Percentiles rank a stretch among this genome's conserved stretches.
Conservation (phyloP, 2,113 vertebrate genomes). For the Cromileptes altivelis region DNA sequence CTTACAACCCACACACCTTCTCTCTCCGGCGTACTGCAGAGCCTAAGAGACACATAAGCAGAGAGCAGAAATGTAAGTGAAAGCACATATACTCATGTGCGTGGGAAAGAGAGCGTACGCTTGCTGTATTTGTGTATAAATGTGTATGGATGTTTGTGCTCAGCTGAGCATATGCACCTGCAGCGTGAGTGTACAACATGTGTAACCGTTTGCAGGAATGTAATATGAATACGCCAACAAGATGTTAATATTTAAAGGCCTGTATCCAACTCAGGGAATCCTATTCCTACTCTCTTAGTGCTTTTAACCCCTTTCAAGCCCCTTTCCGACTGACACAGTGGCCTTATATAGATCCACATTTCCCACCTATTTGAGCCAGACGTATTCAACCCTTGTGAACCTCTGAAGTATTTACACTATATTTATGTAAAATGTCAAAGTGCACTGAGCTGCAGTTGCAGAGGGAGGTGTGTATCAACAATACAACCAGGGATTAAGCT, state of each 20-base stretch:
- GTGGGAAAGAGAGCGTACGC: slow-evolving; percentile 38
- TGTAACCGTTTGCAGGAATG: slow-evolving; percentile 10
- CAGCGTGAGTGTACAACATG: not conserved
- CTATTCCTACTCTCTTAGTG: not conserved
- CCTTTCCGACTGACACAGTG: not conserved
- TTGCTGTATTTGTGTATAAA: slow-evolving; percentile 9
- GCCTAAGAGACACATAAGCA: slow-evolving; percentile 12
- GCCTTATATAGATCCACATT: not conserved
- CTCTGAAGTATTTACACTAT: not conserved
- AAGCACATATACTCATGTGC: slow-evolving; percentile 32
- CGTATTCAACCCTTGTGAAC: no score
- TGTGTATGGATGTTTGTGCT: slow-evolving; percentile 14
- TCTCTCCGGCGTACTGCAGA: slow-evolving; percentile 25
- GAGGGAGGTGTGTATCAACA: slow-evolving; percentile 10
- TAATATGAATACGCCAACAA: not conserved
- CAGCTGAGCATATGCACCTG: not conserved
- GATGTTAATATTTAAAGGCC: not conserved
- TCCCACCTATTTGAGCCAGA: no score
- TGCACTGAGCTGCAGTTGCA: not conserved
- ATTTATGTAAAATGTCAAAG: not conserved
- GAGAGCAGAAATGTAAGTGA: slow-evolving; percentile 15
- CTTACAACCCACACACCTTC: slow-evolving; percentile 52
- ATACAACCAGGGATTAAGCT: slow-evolving; percentile 2
- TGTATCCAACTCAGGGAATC: no score
- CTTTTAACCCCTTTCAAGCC: not conserved